Evolutionary conservation across 2,888 invertebrate genomes (phyloP).

Genomic region (Penaeus monodon): DNA sequence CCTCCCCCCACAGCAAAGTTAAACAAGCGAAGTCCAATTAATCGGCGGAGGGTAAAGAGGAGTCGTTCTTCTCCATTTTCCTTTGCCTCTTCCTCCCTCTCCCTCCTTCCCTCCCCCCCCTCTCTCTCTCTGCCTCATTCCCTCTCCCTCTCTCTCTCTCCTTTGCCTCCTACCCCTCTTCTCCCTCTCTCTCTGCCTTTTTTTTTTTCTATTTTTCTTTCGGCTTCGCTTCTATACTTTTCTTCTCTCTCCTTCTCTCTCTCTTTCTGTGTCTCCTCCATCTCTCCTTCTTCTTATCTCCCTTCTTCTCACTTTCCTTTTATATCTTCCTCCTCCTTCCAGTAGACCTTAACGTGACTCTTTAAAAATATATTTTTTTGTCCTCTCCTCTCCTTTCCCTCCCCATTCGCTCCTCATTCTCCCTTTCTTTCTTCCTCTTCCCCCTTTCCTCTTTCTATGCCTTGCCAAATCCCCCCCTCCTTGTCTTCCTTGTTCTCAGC

Average conservation of each 20-base stretch:
- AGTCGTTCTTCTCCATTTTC: conserved; percentile 47
- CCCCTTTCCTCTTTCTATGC: neutral
- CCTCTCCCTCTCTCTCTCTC: conserved; percentile 13
- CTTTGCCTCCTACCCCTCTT: neutral
- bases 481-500: neutral
- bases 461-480: neutral
- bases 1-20: neutral
- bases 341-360: neutral
- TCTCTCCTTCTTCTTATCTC: neutral
- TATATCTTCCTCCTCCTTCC: neutral
- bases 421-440: neutral
- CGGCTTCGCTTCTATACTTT: neutral
- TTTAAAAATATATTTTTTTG: neutral
- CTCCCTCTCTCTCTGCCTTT: neutral
- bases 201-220: neutral
- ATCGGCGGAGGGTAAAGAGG: conserved; percentile 40
- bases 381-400: neutral
- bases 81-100: neutral
- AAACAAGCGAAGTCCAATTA: conserved; percentile 51
- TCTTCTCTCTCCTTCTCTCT: neutral
- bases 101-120: neutral
- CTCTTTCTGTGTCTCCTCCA: conserved; percentile 1
- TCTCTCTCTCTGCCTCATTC: neutral
- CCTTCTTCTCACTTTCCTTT: neutral
- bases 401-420: neutral